phyloP scores from a whole-genome alignment of 2,797 vertebrate species.

The Dendrocincla fuliginosa region DNA sequence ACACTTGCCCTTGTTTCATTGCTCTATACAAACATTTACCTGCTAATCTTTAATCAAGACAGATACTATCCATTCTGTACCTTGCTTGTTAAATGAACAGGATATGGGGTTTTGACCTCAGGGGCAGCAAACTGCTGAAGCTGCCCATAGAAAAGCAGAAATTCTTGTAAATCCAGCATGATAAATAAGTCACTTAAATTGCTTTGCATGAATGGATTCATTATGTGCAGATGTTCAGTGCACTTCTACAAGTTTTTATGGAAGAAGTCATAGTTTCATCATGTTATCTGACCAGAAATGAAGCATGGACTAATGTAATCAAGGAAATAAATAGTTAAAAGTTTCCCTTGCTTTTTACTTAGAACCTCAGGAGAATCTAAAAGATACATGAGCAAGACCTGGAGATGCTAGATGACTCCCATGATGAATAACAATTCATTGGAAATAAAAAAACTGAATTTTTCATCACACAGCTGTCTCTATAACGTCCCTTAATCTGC shows the following conservation, averaged over 20 bases:
- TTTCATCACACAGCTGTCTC: conserved; percentile 12
- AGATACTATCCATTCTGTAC: background rate
- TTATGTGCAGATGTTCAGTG: conserved; percentile 76
- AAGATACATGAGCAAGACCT: conserved; percentile 12
- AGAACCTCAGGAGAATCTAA: background rate
- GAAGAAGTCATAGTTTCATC: conserved; percentile 67
- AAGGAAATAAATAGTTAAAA: background rate
- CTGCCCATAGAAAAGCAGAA: conserved; percentile 3
- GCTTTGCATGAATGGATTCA: conserved; percentile 74
- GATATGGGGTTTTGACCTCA: background rate
- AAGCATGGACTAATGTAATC: conserved; percentile 61
- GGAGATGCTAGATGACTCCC: conserved; percentile 2
- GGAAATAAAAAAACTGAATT: conserved; percentile 48
- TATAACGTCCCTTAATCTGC: conserved; percentile 28
- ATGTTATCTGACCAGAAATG: conserved; percentile 69
- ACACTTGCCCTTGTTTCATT: background rate
- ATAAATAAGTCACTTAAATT: conserved; percentile 43
- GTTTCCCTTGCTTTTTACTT: background rate
- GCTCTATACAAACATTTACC: background rate
- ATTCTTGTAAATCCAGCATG: conserved; percentile 30
- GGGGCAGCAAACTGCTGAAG: conserved; percentile 16
- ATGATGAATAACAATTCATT: conserved; percentile 29
- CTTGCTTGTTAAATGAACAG: background rate
- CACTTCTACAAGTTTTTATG: conserved; percentile 68
- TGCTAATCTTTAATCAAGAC: background rate